Percentiles rank a stretch among this genome's conserved stretches.
phyloP scores from a whole-genome alignment of 2,888 invertebrate genomes.

The Eilema caniola region DNA sequence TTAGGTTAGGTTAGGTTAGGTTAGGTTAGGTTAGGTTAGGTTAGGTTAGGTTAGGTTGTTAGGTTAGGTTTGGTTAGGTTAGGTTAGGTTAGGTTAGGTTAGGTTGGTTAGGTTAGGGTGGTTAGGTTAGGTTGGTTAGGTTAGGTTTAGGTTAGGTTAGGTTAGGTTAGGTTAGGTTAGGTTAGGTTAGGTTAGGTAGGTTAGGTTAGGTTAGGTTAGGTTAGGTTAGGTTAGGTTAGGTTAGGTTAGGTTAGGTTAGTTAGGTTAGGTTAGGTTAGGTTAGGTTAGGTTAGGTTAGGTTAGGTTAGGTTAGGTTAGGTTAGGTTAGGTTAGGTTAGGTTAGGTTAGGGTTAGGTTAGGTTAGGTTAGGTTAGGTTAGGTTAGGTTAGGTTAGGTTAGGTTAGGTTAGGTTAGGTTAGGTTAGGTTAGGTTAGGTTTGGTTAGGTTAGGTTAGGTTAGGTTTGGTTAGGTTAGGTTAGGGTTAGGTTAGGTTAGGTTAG shows the following conservation, averaged over 20 bases:
- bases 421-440: slow-evolving; percentile 36
- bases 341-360: slow-evolving; percentile 38
- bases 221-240: slow-evolving; percentile 6
- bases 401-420: slow-evolving; percentile 32
- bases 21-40: slow-evolving; percentile 27
- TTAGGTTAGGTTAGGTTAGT: slow-evolving; percentile 47
- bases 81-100: slow-evolving; percentile 44
- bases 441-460: slow-evolving; percentile 40
- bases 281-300: slow-evolving; percentile 41
- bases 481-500: slow-evolving; percentile 39
- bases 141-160: slow-evolving; percentile 36
- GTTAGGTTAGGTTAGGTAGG: slow-evolving; percentile 39
- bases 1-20: slow-evolving; percentile 10
- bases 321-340: slow-evolving; percentile 36
- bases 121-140: slow-evolving; percentile 42
- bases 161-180: slow-evolving; percentile 42
- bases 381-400: slow-evolving; percentile 38
- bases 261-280: slow-evolving; percentile 51
- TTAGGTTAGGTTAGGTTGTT: slow-evolving; percentile 43
- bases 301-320: slow-evolving; percentile 30
- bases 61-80: slow-evolving; percentile 43
- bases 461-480: slow-evolving; percentile 39
- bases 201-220: slow-evolving; percentile 14
- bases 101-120: slow-evolving; percentile 36
- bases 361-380: slow-evolving; percentile 28